A percentile compares a stretch with the other conserved stretches of the same genome.
These are phyloP conservation scores for Sapajus apella DNA, from an alignment of 2,113 vertebrate species.

Conservation along the genomic window DNA sequence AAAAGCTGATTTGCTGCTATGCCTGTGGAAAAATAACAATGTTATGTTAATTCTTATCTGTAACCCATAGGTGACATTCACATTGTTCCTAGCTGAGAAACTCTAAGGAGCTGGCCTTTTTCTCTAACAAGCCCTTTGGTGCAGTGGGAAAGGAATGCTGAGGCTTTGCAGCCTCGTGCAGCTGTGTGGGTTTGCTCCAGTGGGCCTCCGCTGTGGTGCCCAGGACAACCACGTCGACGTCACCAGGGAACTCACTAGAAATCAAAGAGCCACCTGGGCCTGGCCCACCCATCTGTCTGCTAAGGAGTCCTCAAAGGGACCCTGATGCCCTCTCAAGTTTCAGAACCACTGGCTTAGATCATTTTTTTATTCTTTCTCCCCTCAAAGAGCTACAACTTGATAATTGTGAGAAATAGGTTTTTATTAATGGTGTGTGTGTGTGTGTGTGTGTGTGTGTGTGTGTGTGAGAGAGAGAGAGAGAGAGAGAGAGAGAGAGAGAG, in stretches of 20 bases:
- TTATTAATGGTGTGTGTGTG: background rate
- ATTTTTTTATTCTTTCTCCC: background rate
- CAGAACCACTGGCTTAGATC: background rate
- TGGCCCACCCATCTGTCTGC: too few species aligned
- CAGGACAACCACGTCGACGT: too few species aligned
- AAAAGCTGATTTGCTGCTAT: background rate
- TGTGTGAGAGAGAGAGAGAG: too few species aligned
- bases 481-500: too few species aligned
- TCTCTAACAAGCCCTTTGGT: background rate
- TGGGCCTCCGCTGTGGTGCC: rapidly evolving
- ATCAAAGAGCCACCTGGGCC: rapidly evolving
- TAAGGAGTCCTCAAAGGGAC: background rate
- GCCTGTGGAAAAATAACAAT: background rate
- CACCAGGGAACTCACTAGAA: background rate
- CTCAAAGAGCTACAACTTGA: background rate
- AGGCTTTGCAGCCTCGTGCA: background rate
- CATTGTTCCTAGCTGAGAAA: background rate
- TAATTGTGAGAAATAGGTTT: background rate
- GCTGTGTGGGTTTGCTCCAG: background rate
- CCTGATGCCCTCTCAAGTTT: background rate
- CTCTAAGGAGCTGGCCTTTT: background rate
- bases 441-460: background rate
- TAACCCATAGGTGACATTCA: background rate
- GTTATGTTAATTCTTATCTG: background rate
- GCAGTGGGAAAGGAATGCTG: rapidly evolving